Percentiles rank a stretch among this genome's conserved stretches.
These are phyloP conservation scores for Lytechinus variegatus DNA, from an alignment of 35 echinoderm and acorn worm species.

Conservation along the genomic window DNA sequence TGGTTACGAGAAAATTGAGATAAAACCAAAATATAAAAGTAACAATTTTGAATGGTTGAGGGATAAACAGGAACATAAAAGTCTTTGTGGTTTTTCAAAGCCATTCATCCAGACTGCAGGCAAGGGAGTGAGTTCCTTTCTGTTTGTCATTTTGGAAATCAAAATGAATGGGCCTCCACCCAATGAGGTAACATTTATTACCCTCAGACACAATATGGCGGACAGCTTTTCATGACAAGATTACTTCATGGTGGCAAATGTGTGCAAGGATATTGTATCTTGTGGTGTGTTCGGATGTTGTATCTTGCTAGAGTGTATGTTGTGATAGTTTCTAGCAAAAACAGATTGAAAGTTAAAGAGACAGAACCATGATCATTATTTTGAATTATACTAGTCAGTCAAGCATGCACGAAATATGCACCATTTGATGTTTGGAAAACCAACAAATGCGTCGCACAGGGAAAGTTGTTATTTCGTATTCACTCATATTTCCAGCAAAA, in stretches of 20 bases:
- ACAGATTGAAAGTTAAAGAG: too few species aligned
- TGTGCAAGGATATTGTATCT: too few species aligned
- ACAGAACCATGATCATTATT: too few species aligned
- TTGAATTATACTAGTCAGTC: too few species aligned
- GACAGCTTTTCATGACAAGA: neutral
- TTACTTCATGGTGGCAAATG: neutral
- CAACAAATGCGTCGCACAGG: too few species aligned
- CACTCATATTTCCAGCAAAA: too few species aligned
- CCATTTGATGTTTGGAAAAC: too few species aligned
- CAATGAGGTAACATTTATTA: neutral
- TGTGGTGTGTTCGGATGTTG: too few species aligned
- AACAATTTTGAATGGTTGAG: neutral
- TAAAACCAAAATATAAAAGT: neutral
- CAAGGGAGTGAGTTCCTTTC: neutral
- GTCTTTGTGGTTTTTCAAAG: neutral
- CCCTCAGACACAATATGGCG: neutral
- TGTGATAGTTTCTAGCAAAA: too few species aligned
- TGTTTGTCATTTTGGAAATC: neutral
- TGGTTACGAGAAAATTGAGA: neutral
- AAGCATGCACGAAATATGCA: too few species aligned
- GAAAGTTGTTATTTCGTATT: too few species aligned
- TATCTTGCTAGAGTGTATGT: too few species aligned
- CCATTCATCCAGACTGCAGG: neutral
- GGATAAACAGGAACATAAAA: neutral
- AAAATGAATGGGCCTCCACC: neutral